Evolutionary conservation across 2,888 invertebrate genomes (phyloP).

Genomic region (Octonoba sinensis): DNA sequence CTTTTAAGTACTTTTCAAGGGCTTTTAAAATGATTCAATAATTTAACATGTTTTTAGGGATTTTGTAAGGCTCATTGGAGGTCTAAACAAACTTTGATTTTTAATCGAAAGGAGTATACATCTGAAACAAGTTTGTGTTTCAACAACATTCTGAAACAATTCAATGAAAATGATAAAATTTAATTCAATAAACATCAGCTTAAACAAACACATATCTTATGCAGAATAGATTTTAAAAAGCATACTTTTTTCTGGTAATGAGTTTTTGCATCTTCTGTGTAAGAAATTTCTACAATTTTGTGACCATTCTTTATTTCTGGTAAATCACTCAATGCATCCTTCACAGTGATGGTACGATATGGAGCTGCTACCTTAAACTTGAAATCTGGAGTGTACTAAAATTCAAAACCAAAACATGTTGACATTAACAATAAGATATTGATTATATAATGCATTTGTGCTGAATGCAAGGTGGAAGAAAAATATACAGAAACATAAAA

Average conservation of each 20-base stretch:
- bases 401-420: slow-evolving; percentile 32
- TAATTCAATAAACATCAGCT: neutral
- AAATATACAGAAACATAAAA: too few species aligned
- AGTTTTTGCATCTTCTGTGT: slow-evolving; percentile 79
- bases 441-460: neutral
- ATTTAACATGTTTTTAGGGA: too few species aligned
- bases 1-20: too few species aligned
- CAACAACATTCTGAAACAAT: too few species aligned
- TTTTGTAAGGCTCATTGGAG: too few species aligned
- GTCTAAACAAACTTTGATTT: too few species aligned
- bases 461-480: neutral
- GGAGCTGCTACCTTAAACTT: slow-evolving; percentile 80
- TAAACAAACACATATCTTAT: neutral
- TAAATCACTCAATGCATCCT: slow-evolving; percentile 87
- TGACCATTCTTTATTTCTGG: slow-evolving; percentile 83
- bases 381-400: slow-evolving; percentile 74
- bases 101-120: too few species aligned
- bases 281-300: slow-evolving; percentile 79
- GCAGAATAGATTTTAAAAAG: neutral
- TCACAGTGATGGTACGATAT: slow-evolving; percentile 81
- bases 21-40: too few species aligned
- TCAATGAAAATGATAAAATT: too few species aligned
- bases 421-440: slow-evolving; percentile 35
- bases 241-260: slow-evolving; percentile 80
- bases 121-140: too few species aligned